Conservation (phyloP, 1,140 invertebrate genomes). For the Pentalonia nigronervosa region DNA sequence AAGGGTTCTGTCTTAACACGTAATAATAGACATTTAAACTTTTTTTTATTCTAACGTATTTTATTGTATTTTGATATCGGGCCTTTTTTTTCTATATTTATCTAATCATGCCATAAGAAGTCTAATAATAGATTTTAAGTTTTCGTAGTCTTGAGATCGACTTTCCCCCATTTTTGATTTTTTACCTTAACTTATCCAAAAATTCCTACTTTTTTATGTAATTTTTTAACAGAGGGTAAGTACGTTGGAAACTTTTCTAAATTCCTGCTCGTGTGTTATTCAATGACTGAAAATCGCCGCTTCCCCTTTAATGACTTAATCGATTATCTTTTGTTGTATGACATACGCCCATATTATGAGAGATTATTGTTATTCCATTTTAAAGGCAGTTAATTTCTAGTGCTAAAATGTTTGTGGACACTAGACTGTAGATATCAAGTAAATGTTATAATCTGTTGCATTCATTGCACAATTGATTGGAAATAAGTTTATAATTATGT, state of each 20-base stretch:
- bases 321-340: not conserved
- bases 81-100: no score
- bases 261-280: not conserved
- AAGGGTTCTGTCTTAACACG: not conserved
- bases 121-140: no score
- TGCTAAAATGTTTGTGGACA: not conserved
- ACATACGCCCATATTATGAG: no score
- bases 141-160: no score
- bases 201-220: not conserved
- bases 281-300: not conserved
- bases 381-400: not conserved
- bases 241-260: not conserved
- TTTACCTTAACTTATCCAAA: not conserved
- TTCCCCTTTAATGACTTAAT: not conserved
- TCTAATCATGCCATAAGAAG: no score
- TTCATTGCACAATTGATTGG: no score
- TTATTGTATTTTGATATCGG: no score
- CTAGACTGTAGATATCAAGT: no score
- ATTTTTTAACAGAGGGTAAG: not conserved
- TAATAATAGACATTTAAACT: not conserved
- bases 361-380: not conserved
- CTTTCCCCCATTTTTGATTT: no score
- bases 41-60: not conserved
- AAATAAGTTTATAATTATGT: not conserved
- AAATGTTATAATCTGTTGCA: no score